A percentile compares a stretch with the other conserved stretches of the same genome.
These are phyloP conservation scores for Strix occidentalis DNA, from an alignment of 2,797 vertebrate species.

Conservation along the genomic window DNA sequence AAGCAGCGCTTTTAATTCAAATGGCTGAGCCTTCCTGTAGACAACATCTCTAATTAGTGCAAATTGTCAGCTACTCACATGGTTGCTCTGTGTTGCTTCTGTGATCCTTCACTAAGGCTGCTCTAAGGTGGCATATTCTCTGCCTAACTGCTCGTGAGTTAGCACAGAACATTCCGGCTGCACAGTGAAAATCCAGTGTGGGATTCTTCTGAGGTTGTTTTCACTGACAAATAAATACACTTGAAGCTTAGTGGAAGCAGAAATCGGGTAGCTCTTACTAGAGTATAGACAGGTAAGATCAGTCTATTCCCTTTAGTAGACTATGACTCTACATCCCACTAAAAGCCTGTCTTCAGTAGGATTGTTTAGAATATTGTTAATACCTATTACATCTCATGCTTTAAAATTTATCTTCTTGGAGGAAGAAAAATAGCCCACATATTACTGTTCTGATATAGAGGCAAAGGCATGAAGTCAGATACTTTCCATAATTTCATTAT, in stretches of 20 bases:
- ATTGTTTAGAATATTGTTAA: background rate
- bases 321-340: background rate
- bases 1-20: background rate
- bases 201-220: background rate
- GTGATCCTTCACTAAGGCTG: background rate
- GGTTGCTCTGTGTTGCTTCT: background rate
- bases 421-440: background rate
- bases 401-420: background rate
- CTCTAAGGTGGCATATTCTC: background rate
- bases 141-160: background rate
- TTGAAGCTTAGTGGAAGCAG: background rate
- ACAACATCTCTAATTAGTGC: background rate
- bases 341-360: background rate
- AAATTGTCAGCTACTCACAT: background rate
- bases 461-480: background rate
- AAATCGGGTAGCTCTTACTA: background rate
- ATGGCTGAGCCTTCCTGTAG: background rate
- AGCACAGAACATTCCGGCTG: background rate
- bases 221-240: background rate
- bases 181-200: accelerated
- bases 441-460: background rate
- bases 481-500: background rate
- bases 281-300: background rate
- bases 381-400: background rate
- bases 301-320: background rate